A percentile compares a stretch with the other conserved stretches of the same genome.
These are phyloP conservation scores for Timema cristinae DNA, from an alignment of 2,888 invertebrate genomes.

Conservation along the genomic window DNA sequence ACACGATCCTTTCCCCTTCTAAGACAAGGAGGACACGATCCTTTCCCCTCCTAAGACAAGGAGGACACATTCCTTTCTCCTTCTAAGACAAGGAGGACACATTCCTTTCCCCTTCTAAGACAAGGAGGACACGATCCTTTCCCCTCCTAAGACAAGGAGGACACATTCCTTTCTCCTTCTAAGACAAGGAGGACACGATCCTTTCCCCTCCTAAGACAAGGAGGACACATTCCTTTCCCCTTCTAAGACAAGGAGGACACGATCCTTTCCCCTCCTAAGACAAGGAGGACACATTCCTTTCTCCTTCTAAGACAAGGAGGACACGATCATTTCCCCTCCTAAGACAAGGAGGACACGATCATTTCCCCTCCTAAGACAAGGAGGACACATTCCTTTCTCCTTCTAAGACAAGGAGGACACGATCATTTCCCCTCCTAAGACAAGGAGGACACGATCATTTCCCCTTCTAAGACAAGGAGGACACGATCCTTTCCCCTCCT, in stretches of 20 bases:
- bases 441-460: background rate
- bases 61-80: no score
- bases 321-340: background rate
- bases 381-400: no score
- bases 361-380: background rate
- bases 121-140: background rate
- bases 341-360: background rate
- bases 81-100: no score
- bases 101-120: no score
- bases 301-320: no score
- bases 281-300: background rate
- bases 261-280: background rate
- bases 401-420: no score
- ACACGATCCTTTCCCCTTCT: background rate
- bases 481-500: background rate
- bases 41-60: background rate
- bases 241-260: no score
- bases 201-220: background rate
- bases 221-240: no score
- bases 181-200: no score
- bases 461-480: background rate
- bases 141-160: background rate
- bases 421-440: background rate
- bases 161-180: no score
- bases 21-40: background rate